A percentile compares a stretch with the other conserved stretches of the same genome.
phyloP scores from a whole-genome alignment of 2,797 vertebrate species.

The Balearica regulorum region DNA sequence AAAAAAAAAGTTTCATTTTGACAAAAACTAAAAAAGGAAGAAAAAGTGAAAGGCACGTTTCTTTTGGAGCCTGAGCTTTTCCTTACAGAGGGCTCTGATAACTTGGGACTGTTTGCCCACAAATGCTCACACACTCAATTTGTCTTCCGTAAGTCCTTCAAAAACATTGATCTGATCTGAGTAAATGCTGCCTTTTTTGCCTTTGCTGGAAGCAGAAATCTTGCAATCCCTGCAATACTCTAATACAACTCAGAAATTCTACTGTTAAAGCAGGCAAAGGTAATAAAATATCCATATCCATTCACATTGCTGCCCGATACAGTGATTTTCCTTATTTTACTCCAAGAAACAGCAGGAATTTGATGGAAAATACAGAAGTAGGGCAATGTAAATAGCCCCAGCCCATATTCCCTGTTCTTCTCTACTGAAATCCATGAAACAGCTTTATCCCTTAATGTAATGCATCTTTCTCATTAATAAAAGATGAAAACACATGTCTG shows the following conservation, averaged over 20 bases:
- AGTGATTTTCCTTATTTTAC: not conserved
- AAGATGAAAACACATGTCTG: not conserved
- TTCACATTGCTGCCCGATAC: not conserved
- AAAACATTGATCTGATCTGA: not conserved
- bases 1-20: not conserved
- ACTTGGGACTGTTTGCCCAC: not conserved
- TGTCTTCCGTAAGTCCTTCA: not conserved
- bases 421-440: not conserved
- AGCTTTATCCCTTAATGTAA: not conserved
- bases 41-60: not conserved
- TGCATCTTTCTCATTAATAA: constrained; percentile 4
- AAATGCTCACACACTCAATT: not conserved
- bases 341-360: not conserved
- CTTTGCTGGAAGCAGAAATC: not conserved
- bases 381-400: not conserved
- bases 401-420: not conserved
- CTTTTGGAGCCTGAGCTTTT: not conserved
- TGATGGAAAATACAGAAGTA: not conserved
- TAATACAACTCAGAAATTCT: not conserved
- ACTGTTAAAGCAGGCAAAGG: not conserved
- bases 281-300: not conserved
- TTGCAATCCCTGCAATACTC: not conserved
- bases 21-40: not conserved
- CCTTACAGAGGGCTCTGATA: not conserved
- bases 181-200: not conserved